Evolutionary conservation across 2,888 invertebrate genomes (phyloP), one percentile per base, ranked within the genome.

Genomic region (Melipona bicolor): DNA sequence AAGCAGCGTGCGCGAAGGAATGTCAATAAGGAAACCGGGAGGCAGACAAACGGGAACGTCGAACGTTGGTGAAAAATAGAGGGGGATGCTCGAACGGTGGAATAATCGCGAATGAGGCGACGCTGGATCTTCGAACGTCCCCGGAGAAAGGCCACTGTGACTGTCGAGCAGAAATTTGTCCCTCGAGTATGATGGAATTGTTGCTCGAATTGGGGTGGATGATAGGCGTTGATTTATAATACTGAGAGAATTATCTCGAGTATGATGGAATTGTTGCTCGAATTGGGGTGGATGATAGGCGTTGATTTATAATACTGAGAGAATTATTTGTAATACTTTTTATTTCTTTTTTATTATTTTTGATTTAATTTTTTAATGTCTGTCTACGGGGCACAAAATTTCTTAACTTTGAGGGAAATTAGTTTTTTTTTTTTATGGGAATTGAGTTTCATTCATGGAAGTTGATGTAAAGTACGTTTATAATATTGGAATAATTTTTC

Each of bases 11-110:
- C 61, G n/a, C 59, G 59, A 24, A 32, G 77, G 77, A 80, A 83
- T 84, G 79, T 79, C 84, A 83, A 77, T 77, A 73, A 83, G 84
- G 74, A 69, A 64, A 49, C 21, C 49, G 68, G 49, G n/a, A n/a
- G 52, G 21, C n/a, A 72, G 79, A 83, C 71, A 79, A 79, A 71
- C 79, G 80, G 71, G 79, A 32, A 71, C 52, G 81, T 75, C 73
- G 71, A 74, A 76, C 43, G 54, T 54, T 67, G 5, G 76, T 78
- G 75, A 72, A 83, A 75, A 75, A 83, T 71, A 71, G 79, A 79
- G n/a, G 54, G 69, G 56, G 43, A 62, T 54, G 64, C 54, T 69
- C 72, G 79, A 43, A 43, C 65, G 49, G 24, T 1, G 79, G 79
- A 79, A 79, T 79, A 81, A 81, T 81, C 71, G 81, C 59, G 80